Conservation (phyloP, 2,113 vertebrate species). For the Dasyurus viverrinus region DNA sequence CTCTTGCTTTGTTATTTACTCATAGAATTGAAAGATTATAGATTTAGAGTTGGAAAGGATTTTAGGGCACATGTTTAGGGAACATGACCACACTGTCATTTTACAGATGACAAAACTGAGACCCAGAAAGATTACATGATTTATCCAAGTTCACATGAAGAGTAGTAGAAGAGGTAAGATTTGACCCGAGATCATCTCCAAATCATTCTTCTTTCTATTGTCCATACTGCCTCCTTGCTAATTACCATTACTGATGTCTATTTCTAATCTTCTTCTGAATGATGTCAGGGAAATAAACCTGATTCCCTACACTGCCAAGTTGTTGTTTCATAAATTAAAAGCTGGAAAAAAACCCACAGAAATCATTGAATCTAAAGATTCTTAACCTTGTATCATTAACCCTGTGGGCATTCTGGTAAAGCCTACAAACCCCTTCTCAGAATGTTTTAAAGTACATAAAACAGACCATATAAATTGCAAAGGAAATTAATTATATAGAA, state of each 20-base stretch:
- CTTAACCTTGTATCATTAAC: background rate
- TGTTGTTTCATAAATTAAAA: background rate
- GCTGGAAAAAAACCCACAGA: background rate
- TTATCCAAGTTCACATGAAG: background rate
- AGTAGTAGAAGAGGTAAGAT: background rate
- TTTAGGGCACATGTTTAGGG: background rate
- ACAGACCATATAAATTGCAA: background rate
- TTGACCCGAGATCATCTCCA: background rate
- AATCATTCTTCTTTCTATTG: background rate
- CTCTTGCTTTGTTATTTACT: background rate
- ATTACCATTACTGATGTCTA: background rate
- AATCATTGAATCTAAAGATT: background rate
- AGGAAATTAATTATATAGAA: background rate
- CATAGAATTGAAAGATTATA: background rate
- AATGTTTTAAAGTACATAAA: background rate
- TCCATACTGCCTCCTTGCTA: background rate
- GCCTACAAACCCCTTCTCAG: background rate
- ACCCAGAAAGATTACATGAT: background rate
- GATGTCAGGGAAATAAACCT: background rate
- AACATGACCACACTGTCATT: background rate
- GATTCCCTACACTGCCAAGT: background rate
- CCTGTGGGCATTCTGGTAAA: background rate
- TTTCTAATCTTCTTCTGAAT: background rate
- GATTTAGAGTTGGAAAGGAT: background rate
- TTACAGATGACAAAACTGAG: background rate